Base-by-base conservation (phyloP, 2,113 vertebrate genomes). In the Laticauda colubrina region DNA sequence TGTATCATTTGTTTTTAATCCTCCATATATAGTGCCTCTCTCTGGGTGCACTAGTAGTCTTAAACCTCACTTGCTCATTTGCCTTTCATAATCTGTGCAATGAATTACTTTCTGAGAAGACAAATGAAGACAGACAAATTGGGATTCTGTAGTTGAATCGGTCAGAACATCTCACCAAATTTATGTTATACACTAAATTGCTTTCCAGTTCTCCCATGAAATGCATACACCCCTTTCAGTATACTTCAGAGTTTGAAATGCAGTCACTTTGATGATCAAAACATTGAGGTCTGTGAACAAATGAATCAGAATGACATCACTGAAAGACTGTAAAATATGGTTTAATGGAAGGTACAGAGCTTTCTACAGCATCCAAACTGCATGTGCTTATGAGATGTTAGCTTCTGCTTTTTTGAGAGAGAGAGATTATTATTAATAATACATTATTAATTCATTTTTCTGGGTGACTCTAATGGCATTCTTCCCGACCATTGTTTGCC, bases 401-500 rank as follows among this genome's bases (percentile, higher is more conserved):
- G 54, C 10, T 91, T 94, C 91, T 90, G 53, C 39, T 53, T 29
- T 94, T 20, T 69, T 92, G 15, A 39, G 56, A 59, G 56, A 59
- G 75, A 34, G 90, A 93, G 87, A 93, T 45, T 45, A 45, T 45
- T 45, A 45, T 45, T 45, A 45, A 45, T 45, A 45, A 90, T 92
- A 92, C 53, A 15, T 94, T 93, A 85, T 86, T 94, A 55, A 93
- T 93, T 93, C 90, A 85, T 93, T 87, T 48, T 34, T 90, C 45
- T 10, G 86, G 55, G 43, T n/a, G 21, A 93, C 43, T 90, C 56
- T 93, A 93, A 90, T 87, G 56, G 81, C 56, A 87, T 86, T 90
- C 43, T 90, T 87, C n/a, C 51, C 88, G 26, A 11, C 64, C 91
- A 39, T 21, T 86, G n/a, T 45, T 45, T 34, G 34, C 89, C 87